Conservation (phyloP, 2,888 invertebrate species). For the Halictus ligatus region DNA sequence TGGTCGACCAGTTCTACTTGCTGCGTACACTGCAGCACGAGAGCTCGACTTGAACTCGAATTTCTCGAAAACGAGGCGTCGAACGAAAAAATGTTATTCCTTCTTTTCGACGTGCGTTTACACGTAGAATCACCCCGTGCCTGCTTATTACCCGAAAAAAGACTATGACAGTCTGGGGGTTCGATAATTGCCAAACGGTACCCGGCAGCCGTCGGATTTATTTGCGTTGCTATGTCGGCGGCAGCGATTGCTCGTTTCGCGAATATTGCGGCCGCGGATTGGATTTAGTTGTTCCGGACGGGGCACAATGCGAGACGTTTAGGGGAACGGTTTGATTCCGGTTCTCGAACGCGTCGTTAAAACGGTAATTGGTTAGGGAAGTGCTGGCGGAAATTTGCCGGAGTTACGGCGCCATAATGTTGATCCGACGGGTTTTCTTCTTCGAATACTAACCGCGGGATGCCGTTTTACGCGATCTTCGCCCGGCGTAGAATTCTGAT, state of each 20-base stretch:
- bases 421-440: background rate
- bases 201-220: conserved; percentile 63
- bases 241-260: conserved; percentile 44
- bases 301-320: background rate
- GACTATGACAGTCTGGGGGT: too few species aligned
- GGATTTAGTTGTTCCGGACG: conserved; percentile 36
- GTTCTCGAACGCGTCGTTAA: background rate
- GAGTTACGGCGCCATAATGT: conserved; percentile 5
- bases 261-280: conserved; percentile 27
- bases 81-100: too few species aligned
- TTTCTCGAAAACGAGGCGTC: background rate
- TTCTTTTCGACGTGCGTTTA: too few species aligned
- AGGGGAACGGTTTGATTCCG: background rate
- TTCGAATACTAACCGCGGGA: too few species aligned
- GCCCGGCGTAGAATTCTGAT: background rate
- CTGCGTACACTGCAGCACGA: too few species aligned
- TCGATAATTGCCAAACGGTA: background rate
- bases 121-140: too few species aligned
- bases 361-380: background rate
- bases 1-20: background rate
- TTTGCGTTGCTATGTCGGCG: conserved; percentile 52
- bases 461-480: background rate
- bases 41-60: background rate
- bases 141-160: background rate
- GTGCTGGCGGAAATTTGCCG: background rate